Base-by-base conservation (phyloP, 2,113 vertebrate genomes). In the Tupaia chinensis region DNA sequence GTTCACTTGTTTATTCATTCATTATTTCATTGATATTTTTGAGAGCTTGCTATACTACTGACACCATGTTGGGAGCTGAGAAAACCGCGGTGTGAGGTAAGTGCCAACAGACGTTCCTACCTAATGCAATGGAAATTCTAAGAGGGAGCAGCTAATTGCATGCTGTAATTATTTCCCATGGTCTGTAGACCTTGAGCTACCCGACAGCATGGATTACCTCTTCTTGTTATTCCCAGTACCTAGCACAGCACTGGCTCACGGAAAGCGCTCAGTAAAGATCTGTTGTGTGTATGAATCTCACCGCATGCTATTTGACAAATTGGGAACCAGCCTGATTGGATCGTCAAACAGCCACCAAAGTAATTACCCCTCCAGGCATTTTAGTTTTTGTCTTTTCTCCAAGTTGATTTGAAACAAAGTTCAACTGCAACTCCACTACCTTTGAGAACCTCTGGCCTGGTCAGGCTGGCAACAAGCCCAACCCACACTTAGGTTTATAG, bases 71-170 rank as follows among this genome's bases (percentile, higher is more conserved):
- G 78, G 69, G 27, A 87, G 77, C 72, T 85, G 65, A 27, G 54
- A 69, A 94, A 95, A 76, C 16, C 7, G 8, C 9, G 29, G 60
- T 94, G 68, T 89, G 82, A 96, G 60, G 69, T 82, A 94, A 96
- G 74, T 68, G 89, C 65, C 76, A 79, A 86, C 65, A 88, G 84
- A 70, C 1, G 1, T 93, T 70, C 44, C 44, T 68, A 20, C 58
- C 60, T 74, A 88, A 53, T 77, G 66, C 65, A 61, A 32, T 76
- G 86, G 93, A 96, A 93, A 95, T 65, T 94, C 44, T 20, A 56
- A 56, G 34, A 27, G 54, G 22, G 73, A 87, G 70, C 27, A 79
- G 60, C 29, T 54, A 73, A 87, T 32, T 69, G 12, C 44, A 17
- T 66, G 23, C 76, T 56, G 63, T 85, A 91, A 94, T 89, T 88